Base-by-base conservation (phyloP, 64 coral and sea anemone species). In the Exaiptasia diaphana region DNA sequence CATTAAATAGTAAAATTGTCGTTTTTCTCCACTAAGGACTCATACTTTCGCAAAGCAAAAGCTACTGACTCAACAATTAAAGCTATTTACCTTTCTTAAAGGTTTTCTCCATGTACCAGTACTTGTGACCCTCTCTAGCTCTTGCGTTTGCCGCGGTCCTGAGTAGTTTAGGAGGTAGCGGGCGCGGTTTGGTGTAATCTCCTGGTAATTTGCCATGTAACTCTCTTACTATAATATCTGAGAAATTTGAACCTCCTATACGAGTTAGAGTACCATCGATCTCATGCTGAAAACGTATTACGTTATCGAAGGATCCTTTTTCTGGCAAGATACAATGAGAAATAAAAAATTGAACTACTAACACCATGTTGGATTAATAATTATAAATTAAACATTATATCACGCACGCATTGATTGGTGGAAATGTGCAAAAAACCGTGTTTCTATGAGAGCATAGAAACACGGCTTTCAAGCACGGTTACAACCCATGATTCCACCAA, bases 31-130 rank as follows among this genome's bases (percentile, higher is more conserved):
- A n/a, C n/a, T n/a, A n/a, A n/a, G n/a, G n/a, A n/a, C n/a, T n/a
- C n/a, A n/a, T n/a, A n/a, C n/a, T n/a, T n/a, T n/a, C n/a, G n/a
- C n/a, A n/a, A n/a, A n/a, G n/a, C n/a, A n/a, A n/a, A n/a, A n/a
- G n/a, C n/a, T n/a, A n/a, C n/a, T n/a, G n/a, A n/a, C n/a, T n/a
- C n/a, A n/a, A n/a, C n/a, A n/a, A n/a, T n/a, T n/a, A n/a, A n/a
- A n/a, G n/a, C n/a, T 33, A 64, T 67, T 55, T 74, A 94, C 91
- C 87, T 78, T 89, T 88, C 18, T 78, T 67, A 34, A 57, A 65
- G 27, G 78, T 44, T 35, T 94, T 94, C 22, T 94, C 91, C 60
- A 89, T 88, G 86, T 89, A 94, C 91, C 91, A 94, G 25, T 94
- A 94, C 10, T 83, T 75, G 5, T 89, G 30, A 0, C 91, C 91